These are phyloP conservation scores for Lochmaea crataegi DNA, from an alignment of 2,888 invertebrate species.

Conservation along the genomic window DNA sequence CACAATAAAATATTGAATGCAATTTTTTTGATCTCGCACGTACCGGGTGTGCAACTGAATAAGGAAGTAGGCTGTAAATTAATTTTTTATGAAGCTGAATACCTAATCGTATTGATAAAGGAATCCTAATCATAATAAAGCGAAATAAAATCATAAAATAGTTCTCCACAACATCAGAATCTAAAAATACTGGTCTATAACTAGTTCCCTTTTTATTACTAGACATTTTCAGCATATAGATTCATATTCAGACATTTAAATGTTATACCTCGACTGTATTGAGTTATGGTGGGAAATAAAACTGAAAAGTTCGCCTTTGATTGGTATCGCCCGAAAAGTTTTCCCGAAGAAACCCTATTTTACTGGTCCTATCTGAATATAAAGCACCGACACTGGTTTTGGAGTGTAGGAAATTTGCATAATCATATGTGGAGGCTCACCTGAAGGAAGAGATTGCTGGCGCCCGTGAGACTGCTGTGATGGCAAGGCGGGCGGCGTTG, in stretches of 20 bases:
- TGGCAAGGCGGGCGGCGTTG: slow-evolving; percentile 37
- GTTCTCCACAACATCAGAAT: background rate
- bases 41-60: too few relatives aligned
- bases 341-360: slow-evolving; percentile 51
- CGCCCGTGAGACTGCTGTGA: slow-evolving; percentile 66
- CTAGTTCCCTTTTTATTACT: slow-evolving; percentile 58
- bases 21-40: too few relatives aligned
- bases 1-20: too few relatives aligned
- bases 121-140: too few relatives aligned
- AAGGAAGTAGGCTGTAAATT: too few relatives aligned
- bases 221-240: slow-evolving; percentile 56
- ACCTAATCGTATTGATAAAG: too few relatives aligned
- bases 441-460: slow-evolving; percentile 67
- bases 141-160: background rate
- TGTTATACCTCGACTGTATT: slow-evolving; percentile 52
- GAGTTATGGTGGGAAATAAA: slow-evolving; percentile 60
- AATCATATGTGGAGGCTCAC: slow-evolving; percentile 62
- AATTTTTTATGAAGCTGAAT: too few relatives aligned
- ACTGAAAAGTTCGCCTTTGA: slow-evolving; percentile 59
- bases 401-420: slow-evolving; percentile 54
- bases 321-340: slow-evolving; percentile 59
- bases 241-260: slow-evolving; percentile 55
- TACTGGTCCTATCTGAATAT: slow-evolving; percentile 60
- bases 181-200: slow-evolving; percentile 23
- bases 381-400: slow-evolving; percentile 53